Conservation (phyloP, 2,113 vertebrate species). For the Heterochromis multidens region DNA sequence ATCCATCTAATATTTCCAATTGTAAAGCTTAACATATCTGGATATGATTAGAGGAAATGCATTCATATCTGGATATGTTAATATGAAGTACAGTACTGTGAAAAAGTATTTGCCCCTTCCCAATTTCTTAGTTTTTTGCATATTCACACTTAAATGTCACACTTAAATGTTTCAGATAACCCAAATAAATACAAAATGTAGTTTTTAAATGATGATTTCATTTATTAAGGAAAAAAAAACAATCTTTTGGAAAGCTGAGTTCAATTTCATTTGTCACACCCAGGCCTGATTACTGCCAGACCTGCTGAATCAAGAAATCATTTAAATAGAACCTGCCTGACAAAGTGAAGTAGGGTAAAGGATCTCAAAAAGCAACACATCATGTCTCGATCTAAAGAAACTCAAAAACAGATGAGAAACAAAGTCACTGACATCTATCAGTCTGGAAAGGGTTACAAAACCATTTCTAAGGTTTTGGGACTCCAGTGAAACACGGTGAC, state of each 20-base stretch:
- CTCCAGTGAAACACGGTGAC: too few relatives aligned
- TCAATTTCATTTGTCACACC: neutral
- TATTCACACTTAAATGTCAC: neutral
- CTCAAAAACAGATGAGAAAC: neutral
- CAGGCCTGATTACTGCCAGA: neutral
- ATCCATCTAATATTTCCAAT: neutral
- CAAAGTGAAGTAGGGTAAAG: too few relatives aligned
- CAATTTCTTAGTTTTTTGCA: neutral
- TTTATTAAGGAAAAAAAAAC: too few relatives aligned
- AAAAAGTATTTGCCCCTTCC: neutral
- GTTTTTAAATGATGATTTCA: too few relatives aligned
- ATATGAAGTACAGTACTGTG: neutral
- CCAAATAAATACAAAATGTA: too few relatives aligned
- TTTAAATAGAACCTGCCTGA: neutral
- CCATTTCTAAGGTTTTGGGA: too few relatives aligned
- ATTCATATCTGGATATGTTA: neutral
- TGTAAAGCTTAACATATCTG: neutral
- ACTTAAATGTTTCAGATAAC: neutral
- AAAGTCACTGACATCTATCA: neutral
- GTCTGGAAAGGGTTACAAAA: neutral
- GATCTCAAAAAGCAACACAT: neutral
- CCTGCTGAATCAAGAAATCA: neutral
- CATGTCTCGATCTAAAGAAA: too few relatives aligned
- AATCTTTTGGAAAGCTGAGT: neutral
- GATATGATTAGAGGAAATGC: neutral